Evolutionary conservation across 1,140 invertebrate species (phyloP), one percentile per base, ranked within the genome.

Genomic region (Papilio polyxenes): DNA sequence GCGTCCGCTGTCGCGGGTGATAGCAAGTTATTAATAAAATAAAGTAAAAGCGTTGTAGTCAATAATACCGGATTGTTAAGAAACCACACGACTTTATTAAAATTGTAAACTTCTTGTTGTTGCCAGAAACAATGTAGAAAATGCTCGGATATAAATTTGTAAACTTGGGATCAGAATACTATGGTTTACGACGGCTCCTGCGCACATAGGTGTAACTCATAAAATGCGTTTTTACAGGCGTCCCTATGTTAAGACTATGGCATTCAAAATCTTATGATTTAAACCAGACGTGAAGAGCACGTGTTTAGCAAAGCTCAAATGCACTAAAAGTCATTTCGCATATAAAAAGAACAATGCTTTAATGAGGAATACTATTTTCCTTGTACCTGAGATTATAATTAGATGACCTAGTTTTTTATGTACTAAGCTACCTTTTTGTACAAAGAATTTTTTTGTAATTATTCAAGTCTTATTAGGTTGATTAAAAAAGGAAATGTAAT

Each of bases 401-500:
- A 17, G 7, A n/a, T 59, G 17, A 15, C 56, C 17, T 8, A 7
- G 23, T 2, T 59, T 59, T 59, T 59, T 56, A 56, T 56, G 15
- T 5, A 17, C 17, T 56, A 56, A 13, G 17, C 3, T 2, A 72
- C 37, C n/a, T 37, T 40, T 7, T 65, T 72, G 13, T 40, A 37
- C 31, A 40, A 15, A 40, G 13, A 37, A 3, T 31, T 2, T 62
- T 62, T 20, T 65, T 65, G 20, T 65, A 11, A 37, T 15, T 31
- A 72, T 37, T 72, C 23, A 17, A 72, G 23, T 72, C 11, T 72
- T 37, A 72, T 72, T 11, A 72, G 31, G 31, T 72, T 72, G 65
- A 72, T 72, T 72, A 72, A 72, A 72, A 65, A 65, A 31, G 65
- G 31, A 37, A 72, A 72, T 72, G 65, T 72, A 72, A 72, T 72